Base-by-base conservation (phyloP, 2,113 vertebrate genomes). In the Sebastes schlegelii region DNA sequence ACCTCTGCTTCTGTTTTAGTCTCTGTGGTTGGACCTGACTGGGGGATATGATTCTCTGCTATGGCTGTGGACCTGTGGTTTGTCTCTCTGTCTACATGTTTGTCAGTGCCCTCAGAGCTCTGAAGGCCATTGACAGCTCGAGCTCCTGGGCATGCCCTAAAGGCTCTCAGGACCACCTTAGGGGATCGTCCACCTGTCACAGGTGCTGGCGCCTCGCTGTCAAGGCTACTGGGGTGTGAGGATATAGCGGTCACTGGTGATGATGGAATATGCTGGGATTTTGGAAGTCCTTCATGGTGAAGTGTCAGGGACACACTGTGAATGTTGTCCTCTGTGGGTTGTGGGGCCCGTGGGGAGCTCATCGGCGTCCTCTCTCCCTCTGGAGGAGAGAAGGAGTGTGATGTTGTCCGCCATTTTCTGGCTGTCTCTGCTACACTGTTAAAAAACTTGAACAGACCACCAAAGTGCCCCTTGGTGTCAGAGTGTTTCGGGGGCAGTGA, bases 371-470 rank as follows among this genome's bases (percentile, higher is more conserved):
- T 90, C 23, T 97, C 96, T 19, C 94, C 96, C 65, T 95, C 95
- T 6, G 95, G 93, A 23, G 94, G 94, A 54, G 96, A 95, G 67
- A 96, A 97, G 0, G 95, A 94, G 67, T 91, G 95, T 0, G 97
- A 95, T 14, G 96, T 96, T 48, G 95, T 95, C 61, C 95, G 92
- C 95, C 96, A 97, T 68, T 97, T 97, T 82, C 95, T 93, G n/a
- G 96, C 97, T 1, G 95, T 96, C 82, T 96, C 95, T 0, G 96
- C 96, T 87, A 98, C 62, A 0, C 91, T 97, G 91, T 84, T 98
- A 9, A 99, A 96, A 92, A 98, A 97, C 74, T 94, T 96, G 76
- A 97, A 93, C 0, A 98, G 90, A 0, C 96, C 96, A 9, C 96
- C 94, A 79, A 98, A 97, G 89, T 96, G 95, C 19, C 93, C 89